Conservation (phyloP, 2,888 invertebrate genomes). For the Aricia artaxerxes region DNA sequence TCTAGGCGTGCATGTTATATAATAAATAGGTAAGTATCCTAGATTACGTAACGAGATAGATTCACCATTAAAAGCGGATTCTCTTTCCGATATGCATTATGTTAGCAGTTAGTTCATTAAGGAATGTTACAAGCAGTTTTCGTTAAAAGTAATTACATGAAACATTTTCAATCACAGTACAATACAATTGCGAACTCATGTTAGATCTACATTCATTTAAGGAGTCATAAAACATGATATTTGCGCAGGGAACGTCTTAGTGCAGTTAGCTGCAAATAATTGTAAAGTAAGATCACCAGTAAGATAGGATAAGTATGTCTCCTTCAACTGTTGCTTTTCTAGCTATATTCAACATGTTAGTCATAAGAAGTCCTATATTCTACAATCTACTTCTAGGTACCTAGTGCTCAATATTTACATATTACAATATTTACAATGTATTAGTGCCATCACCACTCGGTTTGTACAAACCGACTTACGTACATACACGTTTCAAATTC, state of each 20-base stretch:
- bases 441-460: constrained; percentile 39
- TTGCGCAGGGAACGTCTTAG: too few relatives aligned
- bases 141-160: not conserved
- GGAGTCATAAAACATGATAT: too few relatives aligned
- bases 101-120: constrained; percentile 3
- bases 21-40: not conserved
- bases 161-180: not conserved
- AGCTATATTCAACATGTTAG: not conserved
- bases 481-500: constrained; percentile 75
- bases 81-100: not conserved
- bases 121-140: constrained; percentile 11
- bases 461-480: constrained; percentile 51
- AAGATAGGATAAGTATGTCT: too few relatives aligned
- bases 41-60: not conserved
- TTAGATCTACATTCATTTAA: not conserved
- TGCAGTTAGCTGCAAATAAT: too few relatives aligned
- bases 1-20: not conserved
- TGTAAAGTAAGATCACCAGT: too few relatives aligned
- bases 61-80: not conserved
- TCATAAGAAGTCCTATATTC: not conserved
- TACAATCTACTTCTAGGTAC: not conserved
- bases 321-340: too few relatives aligned
- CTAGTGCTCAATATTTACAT: not conserved
- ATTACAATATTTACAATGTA: not conserved
- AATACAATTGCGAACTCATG: not conserved